Evolutionary conservation across 2,888 invertebrate genomes (phyloP), one percentile per base, ranked within the genome.

Genomic region (Calliopum simillimum): DNA sequence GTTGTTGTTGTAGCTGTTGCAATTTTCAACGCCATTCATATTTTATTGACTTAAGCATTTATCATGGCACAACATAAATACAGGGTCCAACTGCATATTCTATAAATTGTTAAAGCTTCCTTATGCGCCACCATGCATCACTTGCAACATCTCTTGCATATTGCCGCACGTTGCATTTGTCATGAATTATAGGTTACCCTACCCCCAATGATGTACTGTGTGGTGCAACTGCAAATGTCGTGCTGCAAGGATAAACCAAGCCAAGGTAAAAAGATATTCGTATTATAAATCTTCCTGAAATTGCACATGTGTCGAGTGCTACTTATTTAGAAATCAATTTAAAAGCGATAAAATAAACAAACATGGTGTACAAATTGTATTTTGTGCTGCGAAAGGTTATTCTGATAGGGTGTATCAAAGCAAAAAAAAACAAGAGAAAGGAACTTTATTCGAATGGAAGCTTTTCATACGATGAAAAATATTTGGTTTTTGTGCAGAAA

Each of bases 1-100:
- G 64, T 65, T 43, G 23, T 19, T 56, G 23, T 44, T 21, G 41
- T 51, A 16, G 14, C 16, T 14, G 58, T 16, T 21, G 13, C 49
- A 19, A 4, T 41, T 53, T 41, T 41, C 67, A 13, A 58, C 47
- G 47, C 66, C 33, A 47, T 66, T 56, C 58, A 66, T 47, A 44
- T 47, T 64, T 41, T 21, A 41, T 53, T 53, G 64, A 64, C 64
- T 44, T 14, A 51, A 19, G 19, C 25, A 66, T 58, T 56, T 25
- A 46, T 58, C 66, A 58, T 16, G 33, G 14, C 21, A 51, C n/a
- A 41, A n/a, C 16, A 53, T 44, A 19, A 44, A 44, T 41, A 16
- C 43, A 16, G 59, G 16, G 41, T 59, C 16, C 33, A 13, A 13
- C 21, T 44, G 61, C 21, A 25, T 14, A 19, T 19, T 14, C 44